Conservation (phyloP, 2,113 vertebrate genomes). For the Mesitornis unicolor region DNA sequence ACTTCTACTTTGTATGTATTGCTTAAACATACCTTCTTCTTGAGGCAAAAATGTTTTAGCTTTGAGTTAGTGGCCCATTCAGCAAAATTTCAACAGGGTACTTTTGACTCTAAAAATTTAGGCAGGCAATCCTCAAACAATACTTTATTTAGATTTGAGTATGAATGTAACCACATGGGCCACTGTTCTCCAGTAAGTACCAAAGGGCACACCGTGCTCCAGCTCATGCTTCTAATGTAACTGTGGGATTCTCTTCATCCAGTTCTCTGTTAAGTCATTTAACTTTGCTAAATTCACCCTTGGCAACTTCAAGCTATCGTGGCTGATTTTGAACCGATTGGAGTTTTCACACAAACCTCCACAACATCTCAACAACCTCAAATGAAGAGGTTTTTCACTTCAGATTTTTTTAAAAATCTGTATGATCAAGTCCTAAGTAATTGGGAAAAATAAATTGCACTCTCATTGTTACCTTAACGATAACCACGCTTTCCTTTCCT, state of each 20-base stretch:
- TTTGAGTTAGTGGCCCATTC: background rate
- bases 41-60: background rate
- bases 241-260: background rate
- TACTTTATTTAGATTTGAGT: background rate
- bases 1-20: background rate
- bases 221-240: background rate
- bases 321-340: background rate
- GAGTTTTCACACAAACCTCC: background rate
- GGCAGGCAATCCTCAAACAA: background rate
- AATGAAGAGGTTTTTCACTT: background rate
- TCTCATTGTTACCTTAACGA: background rate
- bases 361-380: background rate
- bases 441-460: background rate
- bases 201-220: accelerated
- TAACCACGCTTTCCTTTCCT: background rate
- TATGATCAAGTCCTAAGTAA: background rate
- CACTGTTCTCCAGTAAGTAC: background rate
- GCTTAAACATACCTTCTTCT: background rate
- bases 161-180: background rate
- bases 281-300: background rate
- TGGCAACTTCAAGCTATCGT: background rate
- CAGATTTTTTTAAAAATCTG: background rate
- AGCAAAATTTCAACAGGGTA: background rate
- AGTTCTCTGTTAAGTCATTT: background rate
- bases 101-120: background rate